phyloP scores from a whole-genome alignment of 2,797 vertebrate genomes.

The Catharus ustulatus region DNA sequence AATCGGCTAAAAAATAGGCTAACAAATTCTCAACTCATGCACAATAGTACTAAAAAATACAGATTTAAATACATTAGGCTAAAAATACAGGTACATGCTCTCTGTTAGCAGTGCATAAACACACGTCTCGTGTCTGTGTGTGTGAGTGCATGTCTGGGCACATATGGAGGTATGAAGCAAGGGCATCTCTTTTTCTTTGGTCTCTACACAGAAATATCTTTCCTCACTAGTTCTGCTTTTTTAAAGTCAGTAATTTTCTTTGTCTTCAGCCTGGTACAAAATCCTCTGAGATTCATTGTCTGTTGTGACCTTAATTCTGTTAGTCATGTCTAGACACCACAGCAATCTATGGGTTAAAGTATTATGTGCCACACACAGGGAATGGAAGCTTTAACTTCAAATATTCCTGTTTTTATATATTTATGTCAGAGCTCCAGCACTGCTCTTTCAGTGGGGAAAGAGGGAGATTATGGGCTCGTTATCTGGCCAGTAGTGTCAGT shows the following conservation, averaged over 20 bases:
- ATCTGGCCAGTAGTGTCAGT: not conserved
- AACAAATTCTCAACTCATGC: not conserved
- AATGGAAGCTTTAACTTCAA: not conserved
- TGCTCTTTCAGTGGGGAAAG: not conserved
- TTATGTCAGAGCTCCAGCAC: not conserved
- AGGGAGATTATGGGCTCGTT: not conserved
- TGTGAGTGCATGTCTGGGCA: not conserved
- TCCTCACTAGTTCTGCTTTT: not conserved
- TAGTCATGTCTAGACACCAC: not conserved
- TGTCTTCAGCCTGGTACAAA: not conserved
- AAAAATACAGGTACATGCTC: not conserved
- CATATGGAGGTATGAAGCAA: not conserved
- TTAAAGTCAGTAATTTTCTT: not conserved
- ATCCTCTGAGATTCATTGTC: not conserved
- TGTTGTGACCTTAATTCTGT: conserved; percentile 37
- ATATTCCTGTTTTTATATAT: not conserved
- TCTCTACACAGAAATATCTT: not conserved
- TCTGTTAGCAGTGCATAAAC: not conserved
- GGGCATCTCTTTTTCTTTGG: not conserved
- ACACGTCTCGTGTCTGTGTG: not conserved
- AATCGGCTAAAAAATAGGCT: not conserved
- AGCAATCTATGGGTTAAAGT: not conserved
- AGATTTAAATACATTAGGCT: not conserved
- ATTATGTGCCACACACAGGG: not conserved
- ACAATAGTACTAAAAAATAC: not conserved